Evolutionary conservation across 2,797 vertebrate species (phyloP).

Genomic region (Percopsis omiscomaycus): DNA sequence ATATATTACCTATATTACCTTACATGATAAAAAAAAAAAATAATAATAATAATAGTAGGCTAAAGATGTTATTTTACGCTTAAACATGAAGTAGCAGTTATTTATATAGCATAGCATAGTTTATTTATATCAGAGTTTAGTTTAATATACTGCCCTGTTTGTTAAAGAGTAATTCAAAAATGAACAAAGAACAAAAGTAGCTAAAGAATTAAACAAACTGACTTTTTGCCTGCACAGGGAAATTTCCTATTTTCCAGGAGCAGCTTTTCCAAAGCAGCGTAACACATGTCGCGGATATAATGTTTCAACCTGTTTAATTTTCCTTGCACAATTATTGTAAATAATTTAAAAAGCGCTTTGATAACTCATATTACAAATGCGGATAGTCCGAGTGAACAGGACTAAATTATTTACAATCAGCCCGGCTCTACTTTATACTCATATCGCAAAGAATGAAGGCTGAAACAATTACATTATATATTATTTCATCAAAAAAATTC

Average conservation of each 20-base stretch:
- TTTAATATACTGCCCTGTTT: too few species aligned
- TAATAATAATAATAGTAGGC: neutral
- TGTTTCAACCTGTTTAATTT: slow-evolving; percentile 89
- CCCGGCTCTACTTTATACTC: slow-evolving; percentile 60
- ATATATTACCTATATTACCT: too few species aligned
- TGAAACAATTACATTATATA: slow-evolving; percentile 8
- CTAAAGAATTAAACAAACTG: neutral
- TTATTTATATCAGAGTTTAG: too few species aligned
- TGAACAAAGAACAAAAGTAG: neutral
- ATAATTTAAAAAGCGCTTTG: slow-evolving; percentile 95
- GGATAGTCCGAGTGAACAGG: slow-evolving; percentile 85
- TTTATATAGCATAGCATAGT: too few species aligned
- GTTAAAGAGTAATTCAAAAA: too few species aligned
- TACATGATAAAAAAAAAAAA: neutral
- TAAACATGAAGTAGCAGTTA: too few species aligned
- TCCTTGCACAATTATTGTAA: slow-evolving; percentile 87
- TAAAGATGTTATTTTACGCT: too few species aligned
- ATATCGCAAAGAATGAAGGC: slow-evolving; percentile 52
- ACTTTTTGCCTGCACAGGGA: neutral
- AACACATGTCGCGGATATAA: slow-evolving; percentile 83
- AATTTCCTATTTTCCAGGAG: slow-evolving; percentile 58
- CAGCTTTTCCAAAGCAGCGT: slow-evolving; percentile 65
- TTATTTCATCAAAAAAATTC: neutral
- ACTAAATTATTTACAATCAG: slow-evolving; percentile 90
- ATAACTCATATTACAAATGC: slow-evolving; percentile 98